phyloP scores from a whole-genome alignment of 2,888 invertebrate genomes.

The Campoplex nolae region DNA sequence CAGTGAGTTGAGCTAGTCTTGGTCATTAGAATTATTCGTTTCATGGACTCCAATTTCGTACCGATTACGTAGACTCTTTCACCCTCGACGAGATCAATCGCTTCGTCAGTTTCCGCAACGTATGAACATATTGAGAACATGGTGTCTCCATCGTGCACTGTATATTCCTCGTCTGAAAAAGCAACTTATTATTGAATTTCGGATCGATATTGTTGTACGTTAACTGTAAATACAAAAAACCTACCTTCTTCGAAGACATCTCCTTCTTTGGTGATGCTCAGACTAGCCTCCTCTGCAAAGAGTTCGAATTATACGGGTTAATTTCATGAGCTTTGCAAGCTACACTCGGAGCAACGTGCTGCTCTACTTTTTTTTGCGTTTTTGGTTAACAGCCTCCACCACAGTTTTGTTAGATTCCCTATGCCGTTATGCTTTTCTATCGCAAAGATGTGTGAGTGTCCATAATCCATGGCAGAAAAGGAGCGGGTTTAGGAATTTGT shows the following conservation, averaged over 20 bases:
- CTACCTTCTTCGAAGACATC: constrained; percentile 87
- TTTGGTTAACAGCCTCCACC: constrained; percentile 58
- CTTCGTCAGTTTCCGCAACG: constrained; percentile 94
- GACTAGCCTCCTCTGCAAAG: constrained; percentile 89
- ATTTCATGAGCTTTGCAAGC: constrained; percentile 50
- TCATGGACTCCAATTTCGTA: constrained; percentile 76
- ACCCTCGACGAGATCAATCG: constrained; percentile 95
- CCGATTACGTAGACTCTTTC: constrained; percentile 94
- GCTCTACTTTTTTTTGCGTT: constrained; percentile 52
- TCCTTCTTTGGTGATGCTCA: constrained; percentile 90
- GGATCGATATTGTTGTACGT: constrained; percentile 16
- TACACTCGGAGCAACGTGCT: constrained; percentile 58
- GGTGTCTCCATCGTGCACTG: constrained; percentile 90
- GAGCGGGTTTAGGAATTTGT: constrained; percentile 55
- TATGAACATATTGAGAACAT: constrained; percentile 94
- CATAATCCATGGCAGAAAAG: constrained; percentile 66
- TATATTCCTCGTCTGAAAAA: constrained; percentile 82
- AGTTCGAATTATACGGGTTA: constrained; percentile 67
- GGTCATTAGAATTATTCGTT: neutral
- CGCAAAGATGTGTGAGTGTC: constrained; percentile 70
- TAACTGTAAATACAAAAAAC: constrained; percentile 54
- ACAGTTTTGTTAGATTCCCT: constrained; percentile 69
- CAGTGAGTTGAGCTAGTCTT: neutral
- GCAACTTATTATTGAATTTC: constrained; percentile 4
- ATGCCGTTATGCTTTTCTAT: constrained; percentile 83